Evolutionary conservation across 2,888 invertebrate species (phyloP).

Genomic region (Empis stercorea): DNA sequence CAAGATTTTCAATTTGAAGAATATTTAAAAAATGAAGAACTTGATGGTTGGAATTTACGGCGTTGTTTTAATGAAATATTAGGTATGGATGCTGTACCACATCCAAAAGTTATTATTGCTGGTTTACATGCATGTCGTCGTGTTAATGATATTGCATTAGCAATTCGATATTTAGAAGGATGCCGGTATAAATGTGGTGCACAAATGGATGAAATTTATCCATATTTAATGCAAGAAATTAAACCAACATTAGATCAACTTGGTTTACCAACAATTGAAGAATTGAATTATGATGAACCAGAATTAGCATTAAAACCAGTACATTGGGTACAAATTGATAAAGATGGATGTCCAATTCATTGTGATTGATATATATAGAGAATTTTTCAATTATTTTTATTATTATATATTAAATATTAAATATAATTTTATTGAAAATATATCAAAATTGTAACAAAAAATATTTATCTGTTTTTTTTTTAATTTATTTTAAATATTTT

Average conservation of each 20-base stretch:
- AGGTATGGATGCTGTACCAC: slow-evolving; percentile 76
- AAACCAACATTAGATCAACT: slow-evolving; percentile 77
- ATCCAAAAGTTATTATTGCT: slow-evolving; percentile 69
- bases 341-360: too few relatives aligned
- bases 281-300: slow-evolving; percentile 88
- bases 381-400: too few relatives aligned
- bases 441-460: too few relatives aligned
- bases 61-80: slow-evolving; percentile 70
- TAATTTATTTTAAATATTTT: too few relatives aligned
- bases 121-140: slow-evolving; percentile 76
- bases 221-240: slow-evolving; percentile 75
- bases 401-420: too few relatives aligned
- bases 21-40: slow-evolving; percentile 31
- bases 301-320: slow-evolving; percentile 57
- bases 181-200: slow-evolving; percentile 69
- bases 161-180: slow-evolving; percentile 63
- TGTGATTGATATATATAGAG: too few relatives aligned
- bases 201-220: slow-evolving; percentile 58
- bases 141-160: slow-evolving; percentile 78
- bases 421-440: too few relatives aligned
- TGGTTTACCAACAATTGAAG: slow-evolving; percentile 80
- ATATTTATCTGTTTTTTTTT: too few relatives aligned
- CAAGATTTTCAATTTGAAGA: too few relatives aligned
- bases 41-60: slow-evolving; percentile 82
- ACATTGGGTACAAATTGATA: too few relatives aligned